phyloP scores from a whole-genome alignment of 2,888 invertebrate genomes.

The Drosophila differens region DNA sequence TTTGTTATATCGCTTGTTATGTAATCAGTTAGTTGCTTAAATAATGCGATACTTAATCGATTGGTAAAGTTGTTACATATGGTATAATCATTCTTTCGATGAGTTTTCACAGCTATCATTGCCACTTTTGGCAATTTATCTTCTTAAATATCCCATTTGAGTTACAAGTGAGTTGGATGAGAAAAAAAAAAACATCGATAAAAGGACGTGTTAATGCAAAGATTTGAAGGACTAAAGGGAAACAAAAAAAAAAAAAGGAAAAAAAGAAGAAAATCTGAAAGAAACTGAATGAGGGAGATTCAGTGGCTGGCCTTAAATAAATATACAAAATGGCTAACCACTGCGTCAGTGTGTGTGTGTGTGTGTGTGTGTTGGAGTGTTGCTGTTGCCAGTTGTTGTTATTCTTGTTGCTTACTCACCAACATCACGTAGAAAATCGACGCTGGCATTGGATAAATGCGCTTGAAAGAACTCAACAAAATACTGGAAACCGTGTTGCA shows the following conservation, averaged over 20 bases:
- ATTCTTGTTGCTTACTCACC: conserved; percentile 75
- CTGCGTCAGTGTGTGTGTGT: background rate
- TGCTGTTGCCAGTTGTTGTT: background rate
- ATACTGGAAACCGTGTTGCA: conserved; percentile 83
- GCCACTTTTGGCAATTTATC: conserved; percentile 31
- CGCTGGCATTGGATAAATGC: conserved; percentile 79
- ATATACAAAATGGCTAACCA: conserved; percentile 6
- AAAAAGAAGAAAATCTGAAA: background rate
- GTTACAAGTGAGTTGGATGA: background rate
- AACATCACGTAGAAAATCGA: conserved; percentile 83
- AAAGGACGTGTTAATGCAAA: conserved; percentile 36
- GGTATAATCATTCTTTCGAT: background rate
- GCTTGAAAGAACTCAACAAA: conserved; percentile 84
- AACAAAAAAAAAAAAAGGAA: background rate
- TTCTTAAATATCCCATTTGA: conserved; percentile 29
- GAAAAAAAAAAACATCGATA: conserved; percentile 35
- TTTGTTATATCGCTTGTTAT: too few relatives aligned
- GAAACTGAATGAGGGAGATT: background rate
- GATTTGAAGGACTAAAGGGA: conserved; percentile 11
- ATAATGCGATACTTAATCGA: background rate
- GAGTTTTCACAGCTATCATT: background rate
- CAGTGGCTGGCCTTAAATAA: conserved; percentile 16
- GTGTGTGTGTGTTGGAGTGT: conserved; percentile 7
- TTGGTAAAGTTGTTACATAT: conserved; percentile 2
- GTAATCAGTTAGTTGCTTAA: background rate